These are phyloP conservation scores for Drosophila basisetae DNA, from an alignment of 2,888 invertebrate species.

Conservation along the genomic window DNA sequence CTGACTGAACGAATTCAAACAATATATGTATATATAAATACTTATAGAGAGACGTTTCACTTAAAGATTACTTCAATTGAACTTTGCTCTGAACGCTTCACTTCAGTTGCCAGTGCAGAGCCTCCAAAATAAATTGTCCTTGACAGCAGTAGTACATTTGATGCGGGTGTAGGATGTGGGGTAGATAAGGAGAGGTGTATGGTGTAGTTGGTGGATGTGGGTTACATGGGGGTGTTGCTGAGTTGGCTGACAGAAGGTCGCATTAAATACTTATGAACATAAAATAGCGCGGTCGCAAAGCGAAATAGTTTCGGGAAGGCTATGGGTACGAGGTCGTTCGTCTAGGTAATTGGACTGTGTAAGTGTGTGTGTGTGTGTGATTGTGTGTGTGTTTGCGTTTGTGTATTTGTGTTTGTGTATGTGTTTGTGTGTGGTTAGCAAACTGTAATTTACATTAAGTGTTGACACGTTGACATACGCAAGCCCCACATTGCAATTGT, in stretches of 20 bases:
- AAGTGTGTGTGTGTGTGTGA: slow-evolving; percentile 8
- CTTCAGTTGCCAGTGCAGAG: slow-evolving; percentile 31
- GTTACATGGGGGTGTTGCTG: background rate
- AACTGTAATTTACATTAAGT: slow-evolving; percentile 79
- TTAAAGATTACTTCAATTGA: background rate
- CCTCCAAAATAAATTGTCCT: slow-evolving; percentile 45
- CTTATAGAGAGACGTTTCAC: background rate
- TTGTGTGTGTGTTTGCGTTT: slow-evolving; percentile 1
- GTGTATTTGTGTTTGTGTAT: background rate
- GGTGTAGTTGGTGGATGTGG: no score
- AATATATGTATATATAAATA: background rate
- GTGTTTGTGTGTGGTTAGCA: slow-evolving; percentile 55
- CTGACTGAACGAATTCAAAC: background rate
- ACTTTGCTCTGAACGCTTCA: background rate
- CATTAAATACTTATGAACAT: slow-evolving; percentile 64
- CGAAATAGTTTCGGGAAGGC: slow-evolving; percentile 56
- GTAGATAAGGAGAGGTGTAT: background rate
- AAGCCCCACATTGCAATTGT: slow-evolving; percentile 63
- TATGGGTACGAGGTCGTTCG: slow-evolving; percentile 41
- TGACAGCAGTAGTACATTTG: slow-evolving; percentile 28
- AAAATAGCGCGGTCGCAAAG: slow-evolving; percentile 46
- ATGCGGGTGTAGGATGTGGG: background rate
- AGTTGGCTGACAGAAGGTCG: slow-evolving; percentile 49
- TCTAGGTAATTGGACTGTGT: slow-evolving; percentile 63
- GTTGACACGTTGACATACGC: slow-evolving; percentile 70